Conservation (phyloP, 2,888 invertebrate genomes). For the Cheiracanthium punctorium region DNA sequence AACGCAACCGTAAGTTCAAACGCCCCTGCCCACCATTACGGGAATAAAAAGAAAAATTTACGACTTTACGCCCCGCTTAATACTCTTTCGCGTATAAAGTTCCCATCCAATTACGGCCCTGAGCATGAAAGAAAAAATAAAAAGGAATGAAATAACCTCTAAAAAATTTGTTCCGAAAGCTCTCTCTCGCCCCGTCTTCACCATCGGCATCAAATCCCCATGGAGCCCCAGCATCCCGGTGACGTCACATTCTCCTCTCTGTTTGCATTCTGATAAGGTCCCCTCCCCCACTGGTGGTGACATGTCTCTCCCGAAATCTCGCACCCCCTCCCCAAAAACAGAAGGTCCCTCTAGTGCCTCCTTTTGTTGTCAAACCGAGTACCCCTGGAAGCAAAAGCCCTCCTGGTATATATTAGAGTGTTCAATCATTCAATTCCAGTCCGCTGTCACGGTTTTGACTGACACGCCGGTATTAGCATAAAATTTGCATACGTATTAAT, state of each 20-base stretch:
- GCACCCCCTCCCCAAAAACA: not conserved
- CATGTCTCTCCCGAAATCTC: not conserved
- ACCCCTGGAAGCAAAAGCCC: not conserved
- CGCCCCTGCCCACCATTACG: not conserved
- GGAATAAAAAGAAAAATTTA: not conserved
- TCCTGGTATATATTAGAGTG: not conserved
- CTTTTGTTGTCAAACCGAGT: not conserved
- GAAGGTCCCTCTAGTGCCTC: not conserved
- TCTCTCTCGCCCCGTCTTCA: not conserved
- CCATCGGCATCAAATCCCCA: not conserved
- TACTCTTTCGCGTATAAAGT: not conserved
- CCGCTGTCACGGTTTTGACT: not conserved
- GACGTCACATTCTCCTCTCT: not conserved
- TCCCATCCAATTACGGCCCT: constrained; percentile 2
- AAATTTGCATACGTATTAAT: constrained; percentile 1
- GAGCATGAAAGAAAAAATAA: too few species aligned
- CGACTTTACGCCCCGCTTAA: not conserved
- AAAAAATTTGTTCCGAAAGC: not conserved
- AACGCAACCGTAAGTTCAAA: not conserved
- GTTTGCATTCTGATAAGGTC: not conserved
- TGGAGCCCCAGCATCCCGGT: not conserved
- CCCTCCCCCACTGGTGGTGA: not conserved
- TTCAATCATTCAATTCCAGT: constrained; percentile 10
- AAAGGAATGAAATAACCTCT: not conserved
- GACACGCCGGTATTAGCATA: not conserved